Base-by-base conservation (phyloP, 1,140 invertebrate genomes). In the Epicauta chinensis region DNA sequence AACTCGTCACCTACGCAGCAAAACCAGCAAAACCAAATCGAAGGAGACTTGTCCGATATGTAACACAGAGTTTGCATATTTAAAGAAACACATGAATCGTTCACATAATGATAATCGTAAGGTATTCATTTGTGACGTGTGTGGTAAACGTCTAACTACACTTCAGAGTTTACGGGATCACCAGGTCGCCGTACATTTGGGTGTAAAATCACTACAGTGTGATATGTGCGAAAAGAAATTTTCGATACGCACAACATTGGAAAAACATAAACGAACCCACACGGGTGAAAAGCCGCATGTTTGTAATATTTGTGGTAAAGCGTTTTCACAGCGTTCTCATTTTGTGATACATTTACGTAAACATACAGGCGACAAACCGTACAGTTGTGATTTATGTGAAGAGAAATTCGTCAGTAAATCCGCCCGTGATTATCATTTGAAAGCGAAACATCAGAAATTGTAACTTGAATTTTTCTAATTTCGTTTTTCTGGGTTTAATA, bases 231-330 rank as follows among this genome's bases (percentile, higher is more conserved):
- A 55, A 0, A 61, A 55, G 36, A 41, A 42, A 4, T 65, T 65
- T 44, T 57, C 55, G 7, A 44, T 61, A 34, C 51, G 57, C n/a
- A 59, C 61, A 1, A 65, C 63, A 2, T 50, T 65, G 15, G 80
- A 85, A 45, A 83, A 86, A 11, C 87, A 90, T 69, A 82, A 87
- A 57, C 73, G 86, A n/a, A n/a, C n/a, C n/a, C n/a, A n/a, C n/a
- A 86, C 83, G 16, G 87, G 87, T 6, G 82, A 87, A 59, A 23
- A 23, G 23, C 23, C 23, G 86, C 23, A 23, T 7, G 23, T 23
- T 23, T 23, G 23, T 23, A 23, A 23, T 23, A 23, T 23, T 23
- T 23, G 23, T 7, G 23, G 23, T 23, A 23, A 23, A 7, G 7
- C 4, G 7, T 23, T 23, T 7, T 23, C 23, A 7, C 23, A 23